phyloP scores from a whole-genome alignment of 2,888 invertebrate genomes.

The Acheta domesticus region DNA sequence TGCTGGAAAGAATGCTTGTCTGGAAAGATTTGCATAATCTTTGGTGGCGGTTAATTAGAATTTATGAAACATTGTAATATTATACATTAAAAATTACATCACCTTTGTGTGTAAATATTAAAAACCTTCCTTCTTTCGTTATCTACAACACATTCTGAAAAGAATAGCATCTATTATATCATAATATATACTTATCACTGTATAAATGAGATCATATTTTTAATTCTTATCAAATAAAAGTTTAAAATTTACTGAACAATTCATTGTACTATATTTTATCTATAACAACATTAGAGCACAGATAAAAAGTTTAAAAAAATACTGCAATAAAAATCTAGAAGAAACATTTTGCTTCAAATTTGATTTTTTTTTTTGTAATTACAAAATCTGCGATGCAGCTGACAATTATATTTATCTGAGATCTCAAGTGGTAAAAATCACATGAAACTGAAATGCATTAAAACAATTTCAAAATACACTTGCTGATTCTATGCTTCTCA shows the following conservation, averaged over 20 bases:
- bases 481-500: too few species aligned
- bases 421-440: too few species aligned
- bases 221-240: background rate
- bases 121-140: background rate
- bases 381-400: too few species aligned
- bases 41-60: background rate
- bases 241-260: background rate
- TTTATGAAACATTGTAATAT: background rate
- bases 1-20: background rate
- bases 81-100: too few species aligned
- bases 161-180: background rate
- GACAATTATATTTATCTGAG: too few species aligned
- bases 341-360: too few species aligned
- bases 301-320: too few species aligned
- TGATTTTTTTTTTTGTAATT: too few species aligned
- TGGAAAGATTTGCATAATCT: background rate
- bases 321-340: too few species aligned
- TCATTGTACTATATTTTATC: background rate
- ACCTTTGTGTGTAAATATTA: background rate
- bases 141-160: background rate
- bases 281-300: background rate
- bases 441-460: too few species aligned
- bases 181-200: background rate
- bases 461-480: too few species aligned
- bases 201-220: constrained; percentile 3